Evolutionary conservation across 1,140 invertebrate species (phyloP).

Genomic region (Zaprionus taronus): DNA sequence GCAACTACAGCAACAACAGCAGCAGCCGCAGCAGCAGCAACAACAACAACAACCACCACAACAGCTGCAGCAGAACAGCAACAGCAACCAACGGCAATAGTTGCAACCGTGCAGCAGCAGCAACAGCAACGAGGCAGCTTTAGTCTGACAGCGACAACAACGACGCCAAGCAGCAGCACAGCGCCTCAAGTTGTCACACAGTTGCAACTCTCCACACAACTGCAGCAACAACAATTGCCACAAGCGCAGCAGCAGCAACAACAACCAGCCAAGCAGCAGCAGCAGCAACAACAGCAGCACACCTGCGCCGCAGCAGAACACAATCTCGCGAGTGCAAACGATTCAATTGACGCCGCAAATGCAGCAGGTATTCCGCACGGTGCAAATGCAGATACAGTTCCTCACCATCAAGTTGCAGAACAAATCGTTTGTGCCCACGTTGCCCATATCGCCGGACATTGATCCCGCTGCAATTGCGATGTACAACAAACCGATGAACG

Average conservation of each 20-base stretch:
- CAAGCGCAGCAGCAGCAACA: slow-evolving; percentile 43
- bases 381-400: slow-evolving; percentile 87
- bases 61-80: slow-evolving; percentile 38
- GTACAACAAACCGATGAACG: slow-evolving; percentile 82
- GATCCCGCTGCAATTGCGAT: slow-evolving; percentile 70
- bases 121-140: slow-evolving; percentile 36
- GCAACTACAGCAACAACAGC: slow-evolving; percentile 58
- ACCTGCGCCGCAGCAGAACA: slow-evolving; percentile 62
- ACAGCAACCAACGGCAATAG: slow-evolving; percentile 33
- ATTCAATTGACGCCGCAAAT: slow-evolving; percentile 87
- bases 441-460: slow-evolving; percentile 66
- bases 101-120: slow-evolving; percentile 10
- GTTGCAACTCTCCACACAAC: slow-evolving; percentile 4
- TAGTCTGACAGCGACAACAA: slow-evolving; percentile 38
- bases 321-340: slow-evolving; percentile 86
- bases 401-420: slow-evolving; percentile 85
- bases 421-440: slow-evolving; percentile 67
- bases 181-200: slow-evolving; percentile 28
- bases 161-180: slow-evolving; percentile 28
- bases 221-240: slow-evolving; percentile 6
- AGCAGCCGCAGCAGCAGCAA: slow-evolving; percentile 24
- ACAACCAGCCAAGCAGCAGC: slow-evolving; percentile 34
- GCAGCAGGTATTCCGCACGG: slow-evolving; percentile 86
- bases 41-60: slow-evolving; percentile 29
- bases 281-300: slow-evolving; percentile 84